Base-by-base conservation (phyloP, 2,888 invertebrate genomes). In the Muschampia plurimacula region DNA sequence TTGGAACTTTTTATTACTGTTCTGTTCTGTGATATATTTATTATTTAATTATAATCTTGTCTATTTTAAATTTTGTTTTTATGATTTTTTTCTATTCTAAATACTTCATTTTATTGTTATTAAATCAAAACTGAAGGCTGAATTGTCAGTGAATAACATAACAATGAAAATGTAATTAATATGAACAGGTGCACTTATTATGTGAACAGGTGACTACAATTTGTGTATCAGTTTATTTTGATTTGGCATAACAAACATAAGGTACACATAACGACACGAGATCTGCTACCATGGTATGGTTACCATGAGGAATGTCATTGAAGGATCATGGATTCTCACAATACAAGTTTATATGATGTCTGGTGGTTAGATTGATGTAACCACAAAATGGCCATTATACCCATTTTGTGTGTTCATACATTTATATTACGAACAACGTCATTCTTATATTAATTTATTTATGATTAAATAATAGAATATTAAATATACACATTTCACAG, bases 401-500 rank as follows among this genome's bases (percentile, higher is more conserved):
- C 0, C 5, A 0, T 36, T 36, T 36, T 36, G 2, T 36, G 36
- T 36, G 36, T 36, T 4, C 36, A 36, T 36, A 36, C 36, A 36
- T 36, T 52, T 52, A n/a, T 10, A 52, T n/a, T 6, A 12, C 1
- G 13, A 12, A 49, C 8, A 41, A 41, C 10, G 41, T 41, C 41
- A 10, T 41, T 41, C 9, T 41, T 41, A 8, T 8, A 8, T 41
- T 8, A 41, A 41, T 41, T 41, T 9, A 41, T 36, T 32, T 4
- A 36, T 36, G 36, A 41, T 8, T 7, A 41, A 41, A 41, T 41
- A 41, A 5, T 49, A 49, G 12, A 49, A 4, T 28, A 57, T 57
- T 4, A 52, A 52, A 52, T 57, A 57, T 57, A 22, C 63, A 63
- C 28, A 62, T 62, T 62, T 13, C 65, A 65, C 46, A 49, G 13